A percentile compares a stretch with the other conserved stretches of the same genome.
Conservation (phyloP, 1,140 invertebrate species). For the Hylaeus anthracinus region DNA sequence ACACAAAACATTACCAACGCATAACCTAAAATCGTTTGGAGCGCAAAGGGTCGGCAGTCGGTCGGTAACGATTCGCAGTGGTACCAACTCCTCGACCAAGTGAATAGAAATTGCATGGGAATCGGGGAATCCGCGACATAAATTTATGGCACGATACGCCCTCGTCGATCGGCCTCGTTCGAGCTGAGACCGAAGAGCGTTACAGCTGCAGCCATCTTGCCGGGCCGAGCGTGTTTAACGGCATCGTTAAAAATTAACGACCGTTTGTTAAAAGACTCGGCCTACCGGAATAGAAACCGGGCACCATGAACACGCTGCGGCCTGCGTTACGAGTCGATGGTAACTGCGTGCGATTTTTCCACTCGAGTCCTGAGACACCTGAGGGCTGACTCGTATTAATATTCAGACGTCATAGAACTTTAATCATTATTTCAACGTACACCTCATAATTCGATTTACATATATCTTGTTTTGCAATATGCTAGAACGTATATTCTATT, state of each 20-base stretch:
- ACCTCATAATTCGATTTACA: too few relatives aligned
- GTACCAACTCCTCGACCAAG: not conserved
- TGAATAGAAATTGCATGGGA: not conserved
- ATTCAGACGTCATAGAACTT: too few relatives aligned
- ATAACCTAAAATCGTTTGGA: too few relatives aligned
- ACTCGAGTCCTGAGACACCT: not conserved
- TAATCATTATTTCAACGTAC: too few relatives aligned
- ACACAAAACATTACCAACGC: too few relatives aligned
- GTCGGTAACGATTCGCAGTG: not conserved
- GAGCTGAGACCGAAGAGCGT: slow-evolving; percentile 39
- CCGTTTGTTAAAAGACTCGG: slow-evolving; percentile 69
- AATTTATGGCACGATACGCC: slow-evolving; percentile 24
- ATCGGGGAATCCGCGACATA: slow-evolving; percentile 22
- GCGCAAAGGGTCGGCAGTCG: too few relatives aligned
- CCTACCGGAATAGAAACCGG: slow-evolving; percentile 69
- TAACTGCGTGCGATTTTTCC: slow-evolving; percentile 31
- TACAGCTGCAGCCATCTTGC: slow-evolving; percentile 75
- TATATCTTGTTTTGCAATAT: too few relatives aligned
- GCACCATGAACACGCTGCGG: slow-evolving; percentile 43
- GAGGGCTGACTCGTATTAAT: too few relatives aligned
- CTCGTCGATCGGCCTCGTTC: slow-evolving; percentile 25
- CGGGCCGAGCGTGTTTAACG: slow-evolving; percentile 62
- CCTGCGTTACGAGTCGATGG: slow-evolving; percentile 39
- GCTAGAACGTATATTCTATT: too few relatives aligned
- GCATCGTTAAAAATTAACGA: slow-evolving; percentile 73